These are phyloP conservation scores for Bovichtus variegatus DNA, from an alignment of 2,797 vertebrate genomes.

Conservation along the genomic window DNA sequence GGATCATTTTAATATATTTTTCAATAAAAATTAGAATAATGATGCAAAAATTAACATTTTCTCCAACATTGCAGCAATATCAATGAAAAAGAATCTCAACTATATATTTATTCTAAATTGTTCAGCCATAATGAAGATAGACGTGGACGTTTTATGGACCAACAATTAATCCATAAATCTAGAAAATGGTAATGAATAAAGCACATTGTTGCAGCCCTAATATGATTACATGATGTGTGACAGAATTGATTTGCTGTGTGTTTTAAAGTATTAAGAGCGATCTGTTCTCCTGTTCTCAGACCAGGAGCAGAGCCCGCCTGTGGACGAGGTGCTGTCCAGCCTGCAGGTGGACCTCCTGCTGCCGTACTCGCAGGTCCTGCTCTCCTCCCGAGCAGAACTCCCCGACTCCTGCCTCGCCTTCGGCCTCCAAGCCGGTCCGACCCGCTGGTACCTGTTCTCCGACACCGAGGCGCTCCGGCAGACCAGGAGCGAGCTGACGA, in stretches of 20 bases:
- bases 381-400: constrained; percentile 85
- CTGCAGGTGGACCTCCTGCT: constrained; percentile 86
- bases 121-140: too few species aligned
- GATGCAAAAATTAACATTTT: too few species aligned
- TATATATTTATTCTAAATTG: too few species aligned
- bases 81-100: too few species aligned
- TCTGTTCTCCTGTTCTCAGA: constrained; percentile 45
- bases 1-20: too few species aligned
- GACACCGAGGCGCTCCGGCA: constrained; percentile 79
- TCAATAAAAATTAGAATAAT: too few species aligned
- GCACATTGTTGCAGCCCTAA: accelerated
- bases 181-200: not conserved
- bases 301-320: constrained; percentile 7
- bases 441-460: constrained; percentile 88
- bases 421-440: constrained; percentile 77
- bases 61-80: too few species aligned
- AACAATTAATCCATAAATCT: too few species aligned
- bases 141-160: too few species aligned
- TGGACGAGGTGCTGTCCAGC: constrained; percentile 83
- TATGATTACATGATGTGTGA: not conserved
- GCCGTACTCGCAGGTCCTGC: constrained; percentile 85
- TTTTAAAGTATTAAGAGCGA: not conserved
- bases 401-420: constrained; percentile 90
- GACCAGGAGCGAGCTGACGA: constrained; percentile 84
- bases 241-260: not conserved